A percentile compares a stretch with the other conserved stretches of the same genome.
Conservation (phyloP, 2,113 vertebrate genomes). For the Spilogale gracilis region DNA sequence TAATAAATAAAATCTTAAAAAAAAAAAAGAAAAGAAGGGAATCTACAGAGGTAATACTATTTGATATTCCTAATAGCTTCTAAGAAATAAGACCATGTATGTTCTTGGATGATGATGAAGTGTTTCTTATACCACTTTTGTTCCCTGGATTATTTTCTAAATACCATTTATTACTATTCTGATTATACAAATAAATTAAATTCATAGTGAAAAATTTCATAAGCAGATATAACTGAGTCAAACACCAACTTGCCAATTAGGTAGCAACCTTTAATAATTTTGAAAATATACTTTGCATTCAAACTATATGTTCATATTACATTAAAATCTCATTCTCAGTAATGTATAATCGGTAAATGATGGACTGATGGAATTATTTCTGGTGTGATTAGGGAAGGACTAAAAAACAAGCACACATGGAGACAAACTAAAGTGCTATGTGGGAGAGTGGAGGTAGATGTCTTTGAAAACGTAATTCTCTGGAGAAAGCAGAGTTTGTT, state of each 20-base stretch:
- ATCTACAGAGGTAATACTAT: background rate
- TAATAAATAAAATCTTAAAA: no score
- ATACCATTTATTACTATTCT: background rate
- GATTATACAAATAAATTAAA: background rate
- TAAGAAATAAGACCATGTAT: background rate
- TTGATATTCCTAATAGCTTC: background rate
- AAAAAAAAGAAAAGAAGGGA: background rate
- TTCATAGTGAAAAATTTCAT: background rate
- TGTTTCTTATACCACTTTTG: background rate
- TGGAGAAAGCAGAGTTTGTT: background rate
- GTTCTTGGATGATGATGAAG: background rate
- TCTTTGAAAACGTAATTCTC: background rate
- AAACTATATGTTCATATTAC: background rate
- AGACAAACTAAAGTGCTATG: background rate
- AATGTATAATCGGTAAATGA: background rate
- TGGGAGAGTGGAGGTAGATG: background rate
- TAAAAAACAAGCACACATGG: background rate
- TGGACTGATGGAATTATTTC: background rate
- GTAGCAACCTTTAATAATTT: background rate
- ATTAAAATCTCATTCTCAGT: conserved; percentile 6
- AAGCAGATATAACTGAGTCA: background rate
- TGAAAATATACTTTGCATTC: background rate
- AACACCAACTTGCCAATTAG: background rate
- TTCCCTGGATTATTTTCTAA: background rate
- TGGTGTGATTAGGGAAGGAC: background rate